phyloP scores from a whole-genome alignment of 2,797 vertebrate species.

The Oreochromis grahami region DNA sequence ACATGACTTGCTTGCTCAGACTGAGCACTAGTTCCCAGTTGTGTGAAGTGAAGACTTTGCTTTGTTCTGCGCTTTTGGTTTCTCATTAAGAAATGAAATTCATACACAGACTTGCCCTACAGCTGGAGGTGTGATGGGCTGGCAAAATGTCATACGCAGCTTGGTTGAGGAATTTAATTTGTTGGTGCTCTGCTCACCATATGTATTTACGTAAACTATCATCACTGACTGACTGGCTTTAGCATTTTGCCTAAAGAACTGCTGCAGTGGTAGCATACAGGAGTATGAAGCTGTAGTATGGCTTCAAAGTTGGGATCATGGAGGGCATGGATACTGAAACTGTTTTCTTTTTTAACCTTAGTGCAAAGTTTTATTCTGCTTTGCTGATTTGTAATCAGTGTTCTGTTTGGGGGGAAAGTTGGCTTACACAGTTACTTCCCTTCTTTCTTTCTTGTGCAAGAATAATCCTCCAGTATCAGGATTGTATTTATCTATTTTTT shows the following conservation, averaged over 20 bases:
- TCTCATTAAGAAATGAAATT: not conserved
- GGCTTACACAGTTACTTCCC: not conserved
- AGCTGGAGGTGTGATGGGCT: not conserved
- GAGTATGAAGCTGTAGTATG: not conserved
- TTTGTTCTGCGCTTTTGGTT: not conserved
- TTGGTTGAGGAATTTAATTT: not conserved
- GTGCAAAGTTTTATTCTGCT: not conserved
- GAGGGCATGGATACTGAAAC: not conserved
- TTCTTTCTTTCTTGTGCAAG: not conserved
- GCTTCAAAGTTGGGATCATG: not conserved
- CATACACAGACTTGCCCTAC: accelerated
- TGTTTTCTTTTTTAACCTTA: not conserved
- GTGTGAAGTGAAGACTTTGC: not conserved
- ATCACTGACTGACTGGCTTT: not conserved
- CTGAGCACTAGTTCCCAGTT: not conserved
- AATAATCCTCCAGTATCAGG: not conserved
- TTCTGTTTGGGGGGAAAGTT: not conserved
- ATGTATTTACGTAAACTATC: not conserved
- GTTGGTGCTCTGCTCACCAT: not conserved
- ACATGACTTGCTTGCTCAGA: not conserved
- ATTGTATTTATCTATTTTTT: not conserved
- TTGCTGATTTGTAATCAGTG: not conserved
- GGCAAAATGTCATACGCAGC: not conserved
- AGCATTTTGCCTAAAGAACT: not conserved
- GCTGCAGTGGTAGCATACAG: not conserved